A percentile compares a stretch with the other conserved stretches of the same genome.
Evolutionary conservation across 2,113 vertebrate species (phyloP).

Genomic region (Mellivora capensis): DNA sequence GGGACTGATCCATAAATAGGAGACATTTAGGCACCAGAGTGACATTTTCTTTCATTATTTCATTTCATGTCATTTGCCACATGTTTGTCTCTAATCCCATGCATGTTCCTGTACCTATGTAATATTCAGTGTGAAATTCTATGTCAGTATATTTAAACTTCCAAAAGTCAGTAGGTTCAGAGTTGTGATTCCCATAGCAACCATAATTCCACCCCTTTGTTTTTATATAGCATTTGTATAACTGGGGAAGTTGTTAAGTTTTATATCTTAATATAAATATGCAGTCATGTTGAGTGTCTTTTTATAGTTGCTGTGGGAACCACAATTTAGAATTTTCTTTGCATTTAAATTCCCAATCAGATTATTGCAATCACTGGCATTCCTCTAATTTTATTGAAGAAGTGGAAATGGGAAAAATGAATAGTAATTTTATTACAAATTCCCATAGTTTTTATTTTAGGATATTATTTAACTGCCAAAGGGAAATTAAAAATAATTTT

Average conservation of each 20-base stretch:
- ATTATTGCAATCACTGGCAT: conserved; percentile 67
- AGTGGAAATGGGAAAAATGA: conserved; percentile 55
- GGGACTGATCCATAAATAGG: conserved; percentile 74
- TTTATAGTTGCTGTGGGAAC: conserved; percentile 77
- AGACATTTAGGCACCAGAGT: conserved; percentile 71
- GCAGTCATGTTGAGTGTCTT: conserved; percentile 76
- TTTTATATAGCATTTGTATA: conserved; percentile 80
- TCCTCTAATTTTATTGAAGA: conserved; percentile 72
- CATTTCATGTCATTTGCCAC: conserved; percentile 77
- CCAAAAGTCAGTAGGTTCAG: conserved; percentile 78
- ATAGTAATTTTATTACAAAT: conserved; percentile 71
- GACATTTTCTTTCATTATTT: conserved; percentile 75
- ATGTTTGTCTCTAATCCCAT: conserved; percentile 76
- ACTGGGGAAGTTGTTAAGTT: conserved; percentile 79
- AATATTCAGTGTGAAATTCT: conserved; percentile 80
- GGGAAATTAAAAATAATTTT: background rate
- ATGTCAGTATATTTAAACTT: conserved; percentile 80
- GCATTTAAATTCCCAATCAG: conserved; percentile 76
- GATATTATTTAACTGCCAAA: conserved; percentile 57
- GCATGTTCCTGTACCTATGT: conserved; percentile 74
- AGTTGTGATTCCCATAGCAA: conserved; percentile 80
- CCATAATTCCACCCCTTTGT: conserved; percentile 78
- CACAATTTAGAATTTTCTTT: conserved; percentile 77
- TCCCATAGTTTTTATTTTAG: conserved; percentile 64
- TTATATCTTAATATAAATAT: conserved; percentile 80